Conservation (phyloP, 2,113 vertebrate genomes). For the Tretioscincus oriximinensis region DNA sequence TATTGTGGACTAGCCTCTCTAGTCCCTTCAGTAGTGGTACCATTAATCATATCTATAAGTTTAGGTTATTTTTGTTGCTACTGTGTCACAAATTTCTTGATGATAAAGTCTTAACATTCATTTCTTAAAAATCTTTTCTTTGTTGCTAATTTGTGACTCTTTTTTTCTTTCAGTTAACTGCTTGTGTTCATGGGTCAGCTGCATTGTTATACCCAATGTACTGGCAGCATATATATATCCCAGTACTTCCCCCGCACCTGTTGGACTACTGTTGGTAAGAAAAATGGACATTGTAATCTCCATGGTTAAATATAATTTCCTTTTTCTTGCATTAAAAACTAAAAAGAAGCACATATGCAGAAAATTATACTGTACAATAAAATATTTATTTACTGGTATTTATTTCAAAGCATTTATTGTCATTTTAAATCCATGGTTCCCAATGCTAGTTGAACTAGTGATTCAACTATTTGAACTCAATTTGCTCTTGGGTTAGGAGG, state of each 20-base stretch:
- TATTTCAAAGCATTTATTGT: no score
- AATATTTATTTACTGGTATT: no score
- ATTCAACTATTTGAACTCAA: no score
- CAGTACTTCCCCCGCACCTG: slow-evolving; percentile 93
- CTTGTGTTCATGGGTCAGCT: slow-evolving; percentile 92
- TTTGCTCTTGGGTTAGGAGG: no score
- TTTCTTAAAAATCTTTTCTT: background rate
- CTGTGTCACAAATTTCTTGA: background rate
- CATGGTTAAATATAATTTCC: background rate
- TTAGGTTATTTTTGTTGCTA: no score
- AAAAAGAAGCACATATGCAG: background rate
- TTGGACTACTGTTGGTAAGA: slow-evolving; percentile 99
- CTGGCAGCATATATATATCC: slow-evolving; percentile 99
- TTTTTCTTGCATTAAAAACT: background rate
- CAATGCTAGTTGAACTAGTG: no score
- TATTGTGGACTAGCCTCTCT: no score
- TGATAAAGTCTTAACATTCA: background rate
- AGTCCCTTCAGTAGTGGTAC: no score
- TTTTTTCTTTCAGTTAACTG: slow-evolving; percentile 83
- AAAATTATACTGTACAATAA: background rate
- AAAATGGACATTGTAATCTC: slow-evolving; percentile 25
- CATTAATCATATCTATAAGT: no score
- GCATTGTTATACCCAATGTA: slow-evolving; percentile 95
- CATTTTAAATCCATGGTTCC: no score
- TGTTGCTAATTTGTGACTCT: slow-evolving; percentile 47